Conservation (phyloP, 2,113 vertebrate genomes). For the Daboia siamensis region DNA sequence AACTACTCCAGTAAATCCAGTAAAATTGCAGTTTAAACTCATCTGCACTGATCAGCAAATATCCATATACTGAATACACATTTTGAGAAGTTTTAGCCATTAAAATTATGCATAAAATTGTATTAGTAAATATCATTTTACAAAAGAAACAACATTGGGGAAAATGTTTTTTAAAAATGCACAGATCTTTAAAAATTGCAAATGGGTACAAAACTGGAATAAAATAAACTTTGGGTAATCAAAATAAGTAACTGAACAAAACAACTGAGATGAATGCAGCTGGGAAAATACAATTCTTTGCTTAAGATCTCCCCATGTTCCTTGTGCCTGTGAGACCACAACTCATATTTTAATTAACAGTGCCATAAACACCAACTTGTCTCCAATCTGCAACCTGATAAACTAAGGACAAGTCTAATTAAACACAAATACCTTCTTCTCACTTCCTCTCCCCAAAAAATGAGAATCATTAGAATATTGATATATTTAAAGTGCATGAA, state of each 20-base stretch:
- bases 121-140: not conserved
- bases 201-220: not conserved
- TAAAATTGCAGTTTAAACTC: not conserved
- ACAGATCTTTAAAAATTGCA: not conserved
- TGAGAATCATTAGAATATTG: not conserved
- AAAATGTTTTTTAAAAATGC: not conserved
- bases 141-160: not conserved
- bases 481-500: not conserved
- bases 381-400: not conserved
- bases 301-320: not conserved
- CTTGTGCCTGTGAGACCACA: not conserved
- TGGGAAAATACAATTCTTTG: not conserved
- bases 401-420: not conserved
- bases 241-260: not conserved
- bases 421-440: not conserved
- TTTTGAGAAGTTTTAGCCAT: not conserved
- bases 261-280: not conserved
- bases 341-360: not conserved
- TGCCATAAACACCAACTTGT: not conserved
- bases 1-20: not conserved
- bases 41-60: not conserved
- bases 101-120: not conserved
- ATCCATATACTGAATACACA: not conserved
- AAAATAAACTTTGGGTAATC: not conserved
- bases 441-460: not conserved